phyloP scores from a whole-genome alignment of 2,113 vertebrate genomes.

The Pseudorasbora parva region DNA sequence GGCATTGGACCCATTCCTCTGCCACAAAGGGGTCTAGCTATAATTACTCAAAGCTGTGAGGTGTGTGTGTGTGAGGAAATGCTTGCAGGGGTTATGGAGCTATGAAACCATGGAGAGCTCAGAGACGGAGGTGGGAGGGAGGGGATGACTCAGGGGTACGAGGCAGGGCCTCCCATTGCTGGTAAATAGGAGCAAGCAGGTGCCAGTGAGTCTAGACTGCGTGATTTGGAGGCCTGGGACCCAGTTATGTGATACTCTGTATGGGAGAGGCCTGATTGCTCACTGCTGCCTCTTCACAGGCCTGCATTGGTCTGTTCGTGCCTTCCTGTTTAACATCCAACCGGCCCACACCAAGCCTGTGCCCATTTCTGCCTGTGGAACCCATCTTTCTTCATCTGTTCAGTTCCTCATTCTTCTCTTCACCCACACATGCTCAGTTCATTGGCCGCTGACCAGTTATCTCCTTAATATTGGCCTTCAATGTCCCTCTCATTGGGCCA shows the following conservation, averaged over 20 bases:
- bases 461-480: not conserved
- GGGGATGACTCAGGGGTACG: constrained; percentile 23
- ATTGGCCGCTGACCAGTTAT: not conserved
- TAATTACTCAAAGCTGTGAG: constrained; percentile 91
- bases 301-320: constrained; percentile 73
- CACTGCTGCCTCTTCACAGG: constrained; percentile 81
- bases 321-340: constrained; percentile 81
- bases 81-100: constrained; percentile 60
- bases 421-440: not conserved
- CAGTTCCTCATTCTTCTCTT: not conserved
- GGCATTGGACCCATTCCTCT: constrained; percentile 79
- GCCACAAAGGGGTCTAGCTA: constrained; percentile 75
- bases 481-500: not conserved
- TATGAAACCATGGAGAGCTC: constrained; percentile 70
- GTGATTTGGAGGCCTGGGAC: constrained; percentile 82
- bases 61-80: constrained; percentile 43
- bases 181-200: constrained; percentile 90
- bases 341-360: constrained; percentile 79
- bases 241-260: constrained; percentile 87
- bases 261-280: constrained; percentile 89
- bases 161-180: constrained; percentile 84
- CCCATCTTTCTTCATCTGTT: not conserved
- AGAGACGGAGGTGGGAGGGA: constrained; percentile 69
- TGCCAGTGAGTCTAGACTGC: constrained; percentile 92
- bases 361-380: not conserved